Conservation (phyloP, 2,888 invertebrate genomes). For the Cremastinae sp. region DNA sequence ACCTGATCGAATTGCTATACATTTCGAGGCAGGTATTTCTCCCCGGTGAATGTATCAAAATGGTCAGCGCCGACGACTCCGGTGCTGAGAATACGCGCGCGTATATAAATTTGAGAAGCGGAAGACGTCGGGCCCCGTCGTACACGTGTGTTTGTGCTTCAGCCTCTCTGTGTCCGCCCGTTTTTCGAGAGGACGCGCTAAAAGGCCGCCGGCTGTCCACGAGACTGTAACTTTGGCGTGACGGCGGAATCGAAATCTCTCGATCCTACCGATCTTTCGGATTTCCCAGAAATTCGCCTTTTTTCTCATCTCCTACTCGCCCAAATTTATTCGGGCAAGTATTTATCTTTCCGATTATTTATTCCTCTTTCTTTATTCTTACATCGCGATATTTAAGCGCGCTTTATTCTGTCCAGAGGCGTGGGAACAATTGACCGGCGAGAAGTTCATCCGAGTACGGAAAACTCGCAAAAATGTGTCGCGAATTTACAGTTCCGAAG, state of each 20-base stretch:
- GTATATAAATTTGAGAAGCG: slow-evolving; percentile 27
- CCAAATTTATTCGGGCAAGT: slow-evolving; percentile 69
- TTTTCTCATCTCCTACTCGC: too few species aligned
- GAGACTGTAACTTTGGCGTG: slow-evolving; percentile 42
- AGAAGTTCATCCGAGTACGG: not conserved
- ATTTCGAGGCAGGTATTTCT: slow-evolving; percentile 8
- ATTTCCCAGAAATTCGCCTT: slow-evolving; percentile 74
- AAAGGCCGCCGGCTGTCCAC: slow-evolving; percentile 52
- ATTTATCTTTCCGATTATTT: slow-evolving; percentile 26
- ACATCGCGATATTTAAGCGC: not conserved
- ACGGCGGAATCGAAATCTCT: slow-evolving; percentile 46
- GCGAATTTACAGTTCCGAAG: too few species aligned
- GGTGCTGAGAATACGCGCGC: not conserved
- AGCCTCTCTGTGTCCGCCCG: too few species aligned
- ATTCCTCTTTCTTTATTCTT: slow-evolving; percentile 12
- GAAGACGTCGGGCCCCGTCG: slow-evolving; percentile 42
- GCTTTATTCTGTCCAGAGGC: not conserved
- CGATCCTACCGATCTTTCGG: slow-evolving; percentile 65
- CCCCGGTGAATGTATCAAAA: slow-evolving; percentile 17
- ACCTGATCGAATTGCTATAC: slow-evolving; percentile 29
- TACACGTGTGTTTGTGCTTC: too few species aligned
- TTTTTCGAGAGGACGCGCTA: slow-evolving; percentile 40
- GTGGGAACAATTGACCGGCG: not conserved
- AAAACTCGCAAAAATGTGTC: slow-evolving; percentile 44
- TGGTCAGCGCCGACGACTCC: slow-evolving; percentile 17